These are phyloP conservation scores for Microplitis deprimator DNA, from an alignment of 2,888 invertebrate species.

Conservation along the genomic window DNA sequence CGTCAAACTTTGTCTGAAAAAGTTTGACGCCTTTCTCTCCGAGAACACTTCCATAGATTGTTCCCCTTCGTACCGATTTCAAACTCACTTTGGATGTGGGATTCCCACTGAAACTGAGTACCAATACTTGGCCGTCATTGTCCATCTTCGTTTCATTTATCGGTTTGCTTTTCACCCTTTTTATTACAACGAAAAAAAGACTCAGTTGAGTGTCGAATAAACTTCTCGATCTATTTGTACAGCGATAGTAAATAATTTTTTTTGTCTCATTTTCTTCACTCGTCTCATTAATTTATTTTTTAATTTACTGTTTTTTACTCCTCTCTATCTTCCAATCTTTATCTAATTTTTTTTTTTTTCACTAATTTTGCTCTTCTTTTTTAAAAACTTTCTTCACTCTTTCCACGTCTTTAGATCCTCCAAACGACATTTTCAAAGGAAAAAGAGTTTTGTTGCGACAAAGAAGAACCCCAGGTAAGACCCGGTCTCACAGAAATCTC, in stretches of 20 bases:
- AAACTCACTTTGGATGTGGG: slow-evolving; percentile 61
- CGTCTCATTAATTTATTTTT: not conserved
- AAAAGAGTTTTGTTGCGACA: slow-evolving; percentile 28
- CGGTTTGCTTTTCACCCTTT: no score
- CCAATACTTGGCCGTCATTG: not conserved
- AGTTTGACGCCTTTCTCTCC: slow-evolving; percentile 34
- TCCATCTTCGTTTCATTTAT: no score
- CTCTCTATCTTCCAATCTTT: slow-evolving; percentile 10
- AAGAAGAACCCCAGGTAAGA: slow-evolving; percentile 1
- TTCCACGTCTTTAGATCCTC: slow-evolving; percentile 25
- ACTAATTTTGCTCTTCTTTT: slow-evolving; percentile 27
- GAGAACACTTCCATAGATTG: slow-evolving; percentile 49
- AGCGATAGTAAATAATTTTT: no score
- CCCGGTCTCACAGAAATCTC: slow-evolving; percentile 55
- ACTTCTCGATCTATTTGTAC: no score
- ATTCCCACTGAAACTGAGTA: slow-evolving; percentile 4
- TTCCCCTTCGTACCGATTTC: slow-evolving; percentile 55
- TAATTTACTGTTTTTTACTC: not conserved
- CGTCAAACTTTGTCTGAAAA: slow-evolving; percentile 32
- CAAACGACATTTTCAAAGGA: slow-evolving; percentile 30
- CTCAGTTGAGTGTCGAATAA: no score
- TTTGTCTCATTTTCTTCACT: no score
- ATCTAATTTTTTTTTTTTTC: slow-evolving; percentile 28
- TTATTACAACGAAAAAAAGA: no score
- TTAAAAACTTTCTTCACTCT: not conserved